Conservation (phyloP, 2,113 vertebrate genomes). For the Bostrychus sinensis region DNA sequence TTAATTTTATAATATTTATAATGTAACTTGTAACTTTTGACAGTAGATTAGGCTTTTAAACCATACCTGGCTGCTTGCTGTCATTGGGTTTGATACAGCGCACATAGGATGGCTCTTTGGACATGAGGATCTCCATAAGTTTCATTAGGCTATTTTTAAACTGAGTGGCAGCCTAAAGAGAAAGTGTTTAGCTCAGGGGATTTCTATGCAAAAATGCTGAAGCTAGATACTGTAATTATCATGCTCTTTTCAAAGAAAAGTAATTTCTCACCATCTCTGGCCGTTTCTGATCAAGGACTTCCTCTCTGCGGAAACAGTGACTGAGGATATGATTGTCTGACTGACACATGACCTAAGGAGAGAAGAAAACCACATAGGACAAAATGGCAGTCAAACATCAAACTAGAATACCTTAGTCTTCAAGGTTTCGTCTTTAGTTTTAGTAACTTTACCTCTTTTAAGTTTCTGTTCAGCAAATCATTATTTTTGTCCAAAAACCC, state of each 20-base stretch:
- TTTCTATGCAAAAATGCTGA: slow-evolving; percentile 6
- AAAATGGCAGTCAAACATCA: slow-evolving; percentile 31
- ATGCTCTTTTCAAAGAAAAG: neutral
- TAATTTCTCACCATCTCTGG: slow-evolving; percentile 86
- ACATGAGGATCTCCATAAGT: slow-evolving; percentile 96
- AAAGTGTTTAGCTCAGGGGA: slow-evolving; percentile 1
- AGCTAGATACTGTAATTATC: neutral
- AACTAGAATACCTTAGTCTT: slow-evolving; percentile 9
- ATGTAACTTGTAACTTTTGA: no score
- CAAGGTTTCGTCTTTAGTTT: neutral
- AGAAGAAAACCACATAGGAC: slow-evolving; percentile 3
- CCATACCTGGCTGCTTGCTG: slow-evolving; percentile 90
- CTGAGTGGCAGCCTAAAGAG: slow-evolving; percentile 89
- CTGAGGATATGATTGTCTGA: slow-evolving; percentile 90
- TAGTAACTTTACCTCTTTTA: slow-evolving; percentile 90
- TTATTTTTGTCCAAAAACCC: slow-evolving; percentile 99
- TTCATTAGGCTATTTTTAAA: slow-evolving; percentile 95
- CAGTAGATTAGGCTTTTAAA: no score
- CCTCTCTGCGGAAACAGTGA: slow-evolving; percentile 89
- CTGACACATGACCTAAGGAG: slow-evolving; percentile 89
- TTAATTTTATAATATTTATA: no score
- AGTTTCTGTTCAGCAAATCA: slow-evolving; percentile 92
- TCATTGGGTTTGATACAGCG: slow-evolving; percentile 98
- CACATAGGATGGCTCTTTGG: slow-evolving; percentile 95
- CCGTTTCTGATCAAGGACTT: slow-evolving; percentile 92